A percentile compares a stretch with the other conserved stretches of the same genome.
phyloP scores from a whole-genome alignment of 2,797 vertebrate genomes.

The Falco rusticolus region DNA sequence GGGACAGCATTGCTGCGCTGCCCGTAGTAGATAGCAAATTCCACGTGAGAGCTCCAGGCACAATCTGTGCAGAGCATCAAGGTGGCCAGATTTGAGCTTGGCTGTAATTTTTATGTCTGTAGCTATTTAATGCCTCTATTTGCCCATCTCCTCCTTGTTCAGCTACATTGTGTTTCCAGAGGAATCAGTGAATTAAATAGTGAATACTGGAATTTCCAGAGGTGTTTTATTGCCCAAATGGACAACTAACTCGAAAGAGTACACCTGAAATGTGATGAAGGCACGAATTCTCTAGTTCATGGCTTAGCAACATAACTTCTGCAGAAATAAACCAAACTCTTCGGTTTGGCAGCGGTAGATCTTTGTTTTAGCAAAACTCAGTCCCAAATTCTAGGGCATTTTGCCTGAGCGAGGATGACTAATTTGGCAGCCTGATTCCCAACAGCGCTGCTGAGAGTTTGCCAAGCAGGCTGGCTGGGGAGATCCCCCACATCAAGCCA shows the following conservation, averaged over 20 bases:
- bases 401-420: background rate
- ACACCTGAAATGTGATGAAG: background rate
- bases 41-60: background rate
- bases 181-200: background rate
- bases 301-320: background rate
- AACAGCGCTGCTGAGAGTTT: background rate
- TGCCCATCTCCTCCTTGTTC: background rate
- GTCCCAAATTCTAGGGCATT: background rate
- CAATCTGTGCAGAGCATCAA: background rate
- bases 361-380: background rate
- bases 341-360: background rate
- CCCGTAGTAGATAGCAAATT: background rate
- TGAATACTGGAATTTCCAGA: background rate
- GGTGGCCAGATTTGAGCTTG: background rate
- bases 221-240: background rate
- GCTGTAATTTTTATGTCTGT: background rate
- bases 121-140: background rate
- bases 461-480: background rate
- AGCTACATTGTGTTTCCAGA: background rate
- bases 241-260: background rate
- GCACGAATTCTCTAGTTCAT: background rate
- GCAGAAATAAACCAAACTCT: background rate
- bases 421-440: background rate
- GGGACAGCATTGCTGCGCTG: background rate
- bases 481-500: background rate